These are phyloP conservation scores for Chrosomus eos DNA, from an alignment of 2,797 vertebrate genomes.

Conservation along the genomic window DNA sequence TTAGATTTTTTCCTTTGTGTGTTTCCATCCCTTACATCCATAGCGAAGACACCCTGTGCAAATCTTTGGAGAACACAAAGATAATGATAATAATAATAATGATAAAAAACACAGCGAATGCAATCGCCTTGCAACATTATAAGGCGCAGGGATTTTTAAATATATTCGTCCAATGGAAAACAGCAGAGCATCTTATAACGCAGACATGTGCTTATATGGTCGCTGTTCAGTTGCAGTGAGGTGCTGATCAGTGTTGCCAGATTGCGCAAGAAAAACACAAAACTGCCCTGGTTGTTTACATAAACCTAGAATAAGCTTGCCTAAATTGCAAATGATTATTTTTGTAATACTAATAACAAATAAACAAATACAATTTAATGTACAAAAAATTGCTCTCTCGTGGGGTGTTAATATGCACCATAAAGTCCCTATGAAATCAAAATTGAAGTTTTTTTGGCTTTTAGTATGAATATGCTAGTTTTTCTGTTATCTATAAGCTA, in stretches of 20 bases:
- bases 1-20: conserved; percentile 55
- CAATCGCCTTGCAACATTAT: conserved; percentile 16
- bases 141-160: not conserved
- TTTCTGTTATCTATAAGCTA: no score
- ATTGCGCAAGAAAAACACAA: not conserved
- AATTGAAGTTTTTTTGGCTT: fast-evolving
- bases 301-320: not conserved
- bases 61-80: conserved; percentile 34
- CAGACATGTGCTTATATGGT: conserved; percentile 55
- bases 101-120: not conserved
- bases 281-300: not conserved
- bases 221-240: conserved; percentile 67
- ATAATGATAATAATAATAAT: not conserved
- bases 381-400: no score
- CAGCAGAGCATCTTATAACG: conserved; percentile 15
- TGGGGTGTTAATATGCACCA: not conserved
- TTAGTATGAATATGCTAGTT: no score
- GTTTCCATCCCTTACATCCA: conserved; percentile 38
- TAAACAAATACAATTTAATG: not conserved
- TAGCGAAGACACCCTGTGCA: conserved; percentile 27
- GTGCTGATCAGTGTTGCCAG: conserved; percentile 45
- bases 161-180: not conserved
- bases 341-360: not conserved
- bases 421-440: no score
- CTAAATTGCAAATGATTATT: not conserved